Base-by-base conservation (phyloP, 2,888 invertebrate genomes). In the Leptinotarsa rubiginosa region DNA sequence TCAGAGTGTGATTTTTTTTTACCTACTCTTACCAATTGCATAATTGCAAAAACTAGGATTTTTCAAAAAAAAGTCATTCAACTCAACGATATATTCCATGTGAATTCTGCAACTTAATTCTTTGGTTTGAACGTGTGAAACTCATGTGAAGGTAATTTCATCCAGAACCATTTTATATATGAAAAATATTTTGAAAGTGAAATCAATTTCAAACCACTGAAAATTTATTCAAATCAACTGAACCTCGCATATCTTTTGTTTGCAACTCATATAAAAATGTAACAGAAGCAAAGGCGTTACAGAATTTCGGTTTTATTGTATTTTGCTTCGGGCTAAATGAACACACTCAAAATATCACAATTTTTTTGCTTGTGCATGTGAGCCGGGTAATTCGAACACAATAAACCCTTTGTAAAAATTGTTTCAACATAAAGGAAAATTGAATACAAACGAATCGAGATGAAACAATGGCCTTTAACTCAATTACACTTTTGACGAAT, bases 121-220 rank as follows among this genome's bases (percentile, higher is more conserved):
- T 31, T 10, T 10, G 7, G 0, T 31, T 31, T 10, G 31, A 31
- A 31, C 10, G 7, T 10, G 31, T 41, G 56, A 56, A 18, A 18
- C 47, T 54, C 69, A 69, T 69, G 20, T 52, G 41, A 69, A 69
- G 54, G 41, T 52, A 69, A 69, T 69, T 31, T 7, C 10, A 41
- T n/a, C 18, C 41, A 5, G 16, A 31, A 10, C 31, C 2, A 41
- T 10, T 41, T 12, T 10, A 10, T 41, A 31, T 47, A 13, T 56
- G 41, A 69, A 56, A n/a, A 41, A 69, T 52, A 41, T 56, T 69
- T 12, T 3, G 41, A 47, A 56, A 18, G 20, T 41, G n/a, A 52
- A 52, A 52, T 7, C 52, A 18, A 1, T 52, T 52, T 13, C 12
- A 18, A 52, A 18, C 52, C 52, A 12, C 52, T 18, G 18, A 12